These are phyloP conservation scores for Epinephelus cyanopodus DNA, from an alignment of 2,113 vertebrate genomes.

Conservation along the genomic window DNA sequence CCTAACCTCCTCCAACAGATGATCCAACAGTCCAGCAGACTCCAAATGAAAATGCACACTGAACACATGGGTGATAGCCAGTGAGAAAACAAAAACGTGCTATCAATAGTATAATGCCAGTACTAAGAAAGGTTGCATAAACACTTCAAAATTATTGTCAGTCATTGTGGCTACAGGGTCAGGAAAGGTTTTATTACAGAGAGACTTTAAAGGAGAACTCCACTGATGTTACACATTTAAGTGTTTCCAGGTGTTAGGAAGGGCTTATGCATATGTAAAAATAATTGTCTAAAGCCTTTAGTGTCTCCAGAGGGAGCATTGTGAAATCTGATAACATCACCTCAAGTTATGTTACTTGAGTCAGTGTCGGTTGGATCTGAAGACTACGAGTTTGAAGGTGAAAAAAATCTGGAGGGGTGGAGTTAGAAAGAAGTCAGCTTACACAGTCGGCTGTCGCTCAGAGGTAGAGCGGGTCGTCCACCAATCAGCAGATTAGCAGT, in stretches of 20 bases:
- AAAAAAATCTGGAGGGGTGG: not conserved
- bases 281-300: not conserved
- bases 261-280: not conserved
- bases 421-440: not conserved
- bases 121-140: not conserved
- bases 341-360: not conserved
- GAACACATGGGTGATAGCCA: not conserved
- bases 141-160: not conserved
- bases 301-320: not conserved
- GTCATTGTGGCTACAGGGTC: not conserved
- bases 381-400: no score
- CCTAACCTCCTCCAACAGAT: conserved; percentile 22
- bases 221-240: not conserved
- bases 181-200: not conserved
- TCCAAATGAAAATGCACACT: not conserved
- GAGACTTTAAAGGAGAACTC: not conserved
- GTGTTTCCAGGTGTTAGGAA: not conserved
- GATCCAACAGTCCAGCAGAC: not conserved
- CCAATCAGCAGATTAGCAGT: no score
- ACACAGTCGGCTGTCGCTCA: not conserved
- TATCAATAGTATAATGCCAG: not conserved
- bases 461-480: no score
- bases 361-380: not conserved
- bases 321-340: not conserved
- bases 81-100: not conserved